A percentile compares a stretch with the other conserved stretches of the same genome.
Evolutionary conservation across 2,888 invertebrate species (phyloP).

Genomic region (Drosophila ustulata): DNA sequence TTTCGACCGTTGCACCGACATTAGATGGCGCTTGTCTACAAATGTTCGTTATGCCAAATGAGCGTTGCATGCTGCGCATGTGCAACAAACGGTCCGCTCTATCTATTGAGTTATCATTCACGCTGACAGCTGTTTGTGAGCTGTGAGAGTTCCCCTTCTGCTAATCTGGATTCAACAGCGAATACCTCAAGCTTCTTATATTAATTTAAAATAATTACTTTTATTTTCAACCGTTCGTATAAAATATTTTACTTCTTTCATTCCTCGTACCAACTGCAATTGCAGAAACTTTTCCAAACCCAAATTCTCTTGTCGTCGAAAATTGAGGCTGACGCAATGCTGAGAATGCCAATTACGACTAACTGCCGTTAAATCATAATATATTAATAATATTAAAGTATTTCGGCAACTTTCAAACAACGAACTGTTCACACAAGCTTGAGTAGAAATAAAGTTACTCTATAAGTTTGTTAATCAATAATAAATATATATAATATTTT

Average conservation of each 20-base stretch:
- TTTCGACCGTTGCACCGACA: slow-evolving; percentile 34
- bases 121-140: slow-evolving; percentile 8
- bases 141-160: not conserved
- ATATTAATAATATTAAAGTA: slow-evolving; percentile 69
- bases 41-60: slow-evolving; percentile 54
- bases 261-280: not conserved
- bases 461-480: not conserved
- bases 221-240: not conserved
- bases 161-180: slow-evolving; percentile 8
- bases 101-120: slow-evolving; percentile 45
- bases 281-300: slow-evolving; percentile 13
- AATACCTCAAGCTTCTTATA: not conserved
- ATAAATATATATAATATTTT: no score
- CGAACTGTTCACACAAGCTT: not conserved
- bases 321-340: slow-evolving; percentile 14
- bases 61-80: slow-evolving; percentile 38
- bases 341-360: slow-evolving; percentile 55
- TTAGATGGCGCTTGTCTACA: slow-evolving; percentile 71
- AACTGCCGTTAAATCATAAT: slow-evolving; percentile 55
- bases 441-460: not conserved
- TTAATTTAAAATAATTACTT: not conserved
- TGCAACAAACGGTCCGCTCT: slow-evolving; percentile 26
- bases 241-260: not conserved
- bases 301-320: slow-evolving; percentile 7
- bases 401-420: slow-evolving; percentile 59